Evolutionary conservation across 2,797 vertebrate genomes (phyloP), one percentile per base, ranked within the genome.

Genomic region (Protosalanx chinensis): DNA sequence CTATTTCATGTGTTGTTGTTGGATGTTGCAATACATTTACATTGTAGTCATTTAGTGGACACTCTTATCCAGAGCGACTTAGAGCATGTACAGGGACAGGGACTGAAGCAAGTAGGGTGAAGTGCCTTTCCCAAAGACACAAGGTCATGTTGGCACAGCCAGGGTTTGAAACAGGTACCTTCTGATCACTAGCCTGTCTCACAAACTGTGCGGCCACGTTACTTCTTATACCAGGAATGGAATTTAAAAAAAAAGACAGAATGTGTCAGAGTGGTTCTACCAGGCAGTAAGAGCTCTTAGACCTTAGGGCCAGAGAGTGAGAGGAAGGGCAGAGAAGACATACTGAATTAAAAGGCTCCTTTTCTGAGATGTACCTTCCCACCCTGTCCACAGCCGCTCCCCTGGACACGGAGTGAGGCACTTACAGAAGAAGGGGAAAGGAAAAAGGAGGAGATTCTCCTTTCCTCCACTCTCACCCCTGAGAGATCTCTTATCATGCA

Each of bases 321-420:
- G 62, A 72, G 32, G 74, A 72, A 80, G 74, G 75, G 72, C 37
- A 6, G 59, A 71, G 1, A 76, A 73, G 59, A 75, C 70, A 76
- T 76, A 71, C 68, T 78, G 67, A 16, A 66, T 75, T 66, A 30
- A 74, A 72, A 67, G 49, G 8, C 49, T 64, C 71, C 64, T 67
- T 76, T 81, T 35, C 58, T 76, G 62, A 64, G n/a, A 30, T 72
- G 7, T 56, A 81, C 78, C 72, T 76, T 61, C 51, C 29, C 74
- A 70, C 51, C 78, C 63, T 64, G 64, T 72, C 78, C 56, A 57
- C 67, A 69, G 8, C 77, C 46, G 68, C 77, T 73, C 70, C 23
- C 76, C 76, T 72, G 3, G 37, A 49, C 41, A 65, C 37, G 15
- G 35, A 20, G 2, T 23, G 37, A 41, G 37, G 20, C 30, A 30